A percentile compares a stretch with the other conserved stretches of the same genome.
phyloP scores from a whole-genome alignment of 2,113 vertebrate genomes.

The Cacatua alba region DNA sequence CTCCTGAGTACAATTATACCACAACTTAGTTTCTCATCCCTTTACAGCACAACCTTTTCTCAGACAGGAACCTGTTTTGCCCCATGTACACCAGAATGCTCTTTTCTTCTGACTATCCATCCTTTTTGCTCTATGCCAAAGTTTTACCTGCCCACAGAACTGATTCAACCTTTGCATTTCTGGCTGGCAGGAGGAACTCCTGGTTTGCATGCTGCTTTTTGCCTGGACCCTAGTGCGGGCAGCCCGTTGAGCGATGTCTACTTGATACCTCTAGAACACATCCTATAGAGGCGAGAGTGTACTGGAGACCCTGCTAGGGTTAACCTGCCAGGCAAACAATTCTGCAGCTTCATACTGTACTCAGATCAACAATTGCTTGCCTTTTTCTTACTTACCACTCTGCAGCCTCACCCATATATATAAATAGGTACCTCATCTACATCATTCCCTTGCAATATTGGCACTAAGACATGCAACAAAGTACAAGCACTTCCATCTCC shows the following conservation, averaged over 20 bases:
- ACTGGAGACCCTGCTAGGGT: background rate
- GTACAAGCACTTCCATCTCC: background rate
- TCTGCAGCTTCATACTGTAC: background rate
- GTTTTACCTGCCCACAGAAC: background rate
- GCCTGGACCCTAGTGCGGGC: background rate
- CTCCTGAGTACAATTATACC: background rate
- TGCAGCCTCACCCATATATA: background rate
- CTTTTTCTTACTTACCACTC: background rate
- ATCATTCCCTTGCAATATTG: background rate
- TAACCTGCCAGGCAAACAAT: background rate
- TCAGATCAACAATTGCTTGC: background rate
- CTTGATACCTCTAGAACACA: background rate
- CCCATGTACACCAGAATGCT: fast-evolving
- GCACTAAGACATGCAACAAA: background rate
- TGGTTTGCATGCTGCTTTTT: background rate
- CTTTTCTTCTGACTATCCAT: background rate
- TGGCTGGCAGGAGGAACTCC: background rate
- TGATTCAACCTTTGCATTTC: background rate
- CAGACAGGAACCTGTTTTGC: background rate
- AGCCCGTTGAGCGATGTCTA: background rate
- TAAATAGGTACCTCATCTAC: background rate
- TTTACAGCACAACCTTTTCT: background rate
- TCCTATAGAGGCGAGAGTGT: fast-evolving
- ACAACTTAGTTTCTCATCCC: background rate
- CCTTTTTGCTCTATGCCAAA: background rate